phyloP scores from a whole-genome alignment of 2,113 vertebrate species.

The Sakesphorus luctuosus region DNA sequence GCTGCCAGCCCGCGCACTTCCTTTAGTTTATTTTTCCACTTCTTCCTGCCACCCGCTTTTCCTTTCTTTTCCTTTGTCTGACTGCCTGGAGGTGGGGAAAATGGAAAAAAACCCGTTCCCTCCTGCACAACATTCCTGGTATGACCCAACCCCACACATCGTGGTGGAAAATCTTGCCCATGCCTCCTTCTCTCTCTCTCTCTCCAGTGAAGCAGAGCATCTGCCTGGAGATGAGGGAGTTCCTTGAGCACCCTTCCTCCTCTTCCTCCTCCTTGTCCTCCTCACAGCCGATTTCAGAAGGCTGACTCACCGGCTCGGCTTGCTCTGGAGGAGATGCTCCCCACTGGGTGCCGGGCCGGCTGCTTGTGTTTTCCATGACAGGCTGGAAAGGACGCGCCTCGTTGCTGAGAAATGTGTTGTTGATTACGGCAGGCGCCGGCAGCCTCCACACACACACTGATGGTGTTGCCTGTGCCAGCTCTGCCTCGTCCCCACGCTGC shows the following conservation, averaged over 20 bases:
- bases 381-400: neutral
- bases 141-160: neutral
- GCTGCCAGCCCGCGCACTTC: neutral
- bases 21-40: neutral
- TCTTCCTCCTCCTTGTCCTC: neutral
- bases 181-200: neutral
- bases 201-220: neutral
- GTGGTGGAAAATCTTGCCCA: neutral
- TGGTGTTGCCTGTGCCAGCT: neutral
- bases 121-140: neutral
- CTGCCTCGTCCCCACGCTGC: fast-evolving
- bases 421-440: constrained; percentile 20
- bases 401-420: constrained; percentile 6
- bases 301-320: constrained; percentile 41
- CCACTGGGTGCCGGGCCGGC: neutral
- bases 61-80: neutral
- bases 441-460: neutral
- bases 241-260: neutral
- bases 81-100: neutral
- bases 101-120: neutral
- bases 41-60: neutral
- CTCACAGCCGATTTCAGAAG: neutral
- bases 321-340: constrained; percentile 3
- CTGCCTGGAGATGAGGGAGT: neutral
- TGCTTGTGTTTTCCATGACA: constrained; percentile 9